These are phyloP conservation scores for Bothrops jararaca DNA, from an alignment of 2,113 vertebrate genomes.

Conservation along the genomic window DNA sequence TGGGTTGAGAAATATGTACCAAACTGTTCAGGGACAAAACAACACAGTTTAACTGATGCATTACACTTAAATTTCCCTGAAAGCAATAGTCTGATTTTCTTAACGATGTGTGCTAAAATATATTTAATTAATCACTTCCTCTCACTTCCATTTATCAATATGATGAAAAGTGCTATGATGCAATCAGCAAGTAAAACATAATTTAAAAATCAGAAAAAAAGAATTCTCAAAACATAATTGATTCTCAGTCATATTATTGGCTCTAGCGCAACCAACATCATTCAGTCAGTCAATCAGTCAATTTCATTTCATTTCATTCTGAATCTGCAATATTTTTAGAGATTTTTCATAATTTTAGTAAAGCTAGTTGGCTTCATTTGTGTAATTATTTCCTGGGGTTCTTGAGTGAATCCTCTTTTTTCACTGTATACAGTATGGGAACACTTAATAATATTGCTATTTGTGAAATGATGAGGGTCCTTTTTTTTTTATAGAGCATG, in stretches of 20 bases:
- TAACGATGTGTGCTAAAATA: background rate
- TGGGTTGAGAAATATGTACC: background rate
- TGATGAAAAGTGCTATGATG: background rate
- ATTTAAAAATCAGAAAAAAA: background rate
- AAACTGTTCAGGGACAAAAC: background rate
- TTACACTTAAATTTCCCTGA: background rate
- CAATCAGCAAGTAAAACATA: background rate
- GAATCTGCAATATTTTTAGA: background rate
- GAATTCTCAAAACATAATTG: background rate
- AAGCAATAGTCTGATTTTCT: background rate
- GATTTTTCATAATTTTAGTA: background rate
- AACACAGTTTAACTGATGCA: background rate
- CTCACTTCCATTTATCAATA: background rate
- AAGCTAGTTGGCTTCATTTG: background rate
- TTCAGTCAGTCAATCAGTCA: background rate
- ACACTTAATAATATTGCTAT: slow-evolving; percentile 40
- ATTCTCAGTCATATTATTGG: background rate
- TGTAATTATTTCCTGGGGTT: background rate
- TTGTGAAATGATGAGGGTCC: slow-evolving; percentile 33
- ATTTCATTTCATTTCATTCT: background rate
- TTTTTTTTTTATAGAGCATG: slow-evolving; percentile 56
- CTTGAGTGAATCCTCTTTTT: slow-evolving; percentile 26
- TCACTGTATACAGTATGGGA: slow-evolving; percentile 17
- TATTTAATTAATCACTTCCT: background rate
- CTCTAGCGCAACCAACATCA: background rate